Base-by-base conservation (phyloP, 2,797 vertebrate species). In the Dipus sagitta region DNA sequence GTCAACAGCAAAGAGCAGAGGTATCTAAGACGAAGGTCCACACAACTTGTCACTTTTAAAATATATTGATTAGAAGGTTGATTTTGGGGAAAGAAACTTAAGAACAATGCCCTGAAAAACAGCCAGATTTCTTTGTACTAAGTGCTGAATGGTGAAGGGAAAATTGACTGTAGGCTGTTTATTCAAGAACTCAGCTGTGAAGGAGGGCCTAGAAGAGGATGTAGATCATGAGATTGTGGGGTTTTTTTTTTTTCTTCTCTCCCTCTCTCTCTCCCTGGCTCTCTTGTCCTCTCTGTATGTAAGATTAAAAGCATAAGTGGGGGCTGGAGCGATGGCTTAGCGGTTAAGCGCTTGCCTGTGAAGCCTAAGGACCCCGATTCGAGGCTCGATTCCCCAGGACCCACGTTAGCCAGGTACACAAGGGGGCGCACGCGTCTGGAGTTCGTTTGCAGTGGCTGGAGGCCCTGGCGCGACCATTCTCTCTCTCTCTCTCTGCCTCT, bases 171-270 rank as follows among this genome's bases (percentile, higher is more conserved):
- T 72, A 15, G 28, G 78, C 15, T 74, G 79, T 84, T 88, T 30
- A 52, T 62, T 91, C 80, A 80, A 93, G 71, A 67, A 82, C 67
- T 94, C 75, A 60, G 85, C 75, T 42, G 11, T 6, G 21, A 70
- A 82, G 42, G 42, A 91, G 79, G 87, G 10, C 18, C 38, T 71
- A 64, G 34, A 58, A 34, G 70, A 26, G 60, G 28, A 67, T 67
- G 10, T 38, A 54, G 68, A 24, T 26, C 75, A 71, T 47, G 38
- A 38, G 67, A 86, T 72, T 52, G 13, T 1, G n/a, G n/a, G n/a
- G 64, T 58, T 58, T 58, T 67, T 38, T 17, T 1, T 70, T 54
- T 54, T 5, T 47, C 20, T 15, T 38, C 38, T 38, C 38, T 38
- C 38, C 6, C 38, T 38, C 38, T 38, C 38, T 38, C 38, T 38